Conservation (phyloP, 2,888 invertebrate genomes). For the Calameuta idolon region DNA sequence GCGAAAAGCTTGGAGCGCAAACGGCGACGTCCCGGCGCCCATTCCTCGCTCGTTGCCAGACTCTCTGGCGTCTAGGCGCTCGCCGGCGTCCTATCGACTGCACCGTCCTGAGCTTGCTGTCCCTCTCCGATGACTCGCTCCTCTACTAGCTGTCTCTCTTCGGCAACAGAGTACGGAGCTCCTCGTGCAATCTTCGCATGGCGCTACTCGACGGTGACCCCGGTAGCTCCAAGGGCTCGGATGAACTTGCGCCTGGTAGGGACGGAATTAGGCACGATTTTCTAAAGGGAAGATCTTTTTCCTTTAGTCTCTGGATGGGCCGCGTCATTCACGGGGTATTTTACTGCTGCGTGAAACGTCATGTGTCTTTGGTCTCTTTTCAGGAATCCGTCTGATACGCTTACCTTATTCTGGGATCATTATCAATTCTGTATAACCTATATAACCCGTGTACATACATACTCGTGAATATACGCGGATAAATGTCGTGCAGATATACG, state of each 20-base stretch:
- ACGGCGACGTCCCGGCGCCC: constrained; percentile 5
- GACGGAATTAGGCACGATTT: neutral
- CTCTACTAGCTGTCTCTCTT: neutral
- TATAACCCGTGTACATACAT: neutral
- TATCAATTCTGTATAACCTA: neutral
- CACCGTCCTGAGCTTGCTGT: constrained; percentile 25
- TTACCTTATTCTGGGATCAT: neutral
- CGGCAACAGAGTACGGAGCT: neutral
- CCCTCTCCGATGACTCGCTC: neutral
- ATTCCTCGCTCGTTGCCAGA: constrained; percentile 57
- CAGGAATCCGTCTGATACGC: neutral
- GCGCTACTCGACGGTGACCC: neutral
- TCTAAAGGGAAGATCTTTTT: neutral
- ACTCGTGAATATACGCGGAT: neutral
- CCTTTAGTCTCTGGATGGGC: neutral
- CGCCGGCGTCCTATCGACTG: constrained; percentile 58
- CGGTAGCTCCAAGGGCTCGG: neutral
- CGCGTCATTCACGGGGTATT: neutral
- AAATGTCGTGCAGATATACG: neutral
- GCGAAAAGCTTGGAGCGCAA: neutral
- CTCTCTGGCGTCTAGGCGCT: constrained; percentile 58
- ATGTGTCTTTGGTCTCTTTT: neutral
- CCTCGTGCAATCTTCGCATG: neutral
- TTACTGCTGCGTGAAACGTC: neutral
- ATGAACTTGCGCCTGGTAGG: neutral